A percentile compares a stretch with the other conserved stretches of the same genome.
phyloP scores from a whole-genome alignment of 2,888 invertebrate genomes.

The Bruchidius siliquastri region DNA sequence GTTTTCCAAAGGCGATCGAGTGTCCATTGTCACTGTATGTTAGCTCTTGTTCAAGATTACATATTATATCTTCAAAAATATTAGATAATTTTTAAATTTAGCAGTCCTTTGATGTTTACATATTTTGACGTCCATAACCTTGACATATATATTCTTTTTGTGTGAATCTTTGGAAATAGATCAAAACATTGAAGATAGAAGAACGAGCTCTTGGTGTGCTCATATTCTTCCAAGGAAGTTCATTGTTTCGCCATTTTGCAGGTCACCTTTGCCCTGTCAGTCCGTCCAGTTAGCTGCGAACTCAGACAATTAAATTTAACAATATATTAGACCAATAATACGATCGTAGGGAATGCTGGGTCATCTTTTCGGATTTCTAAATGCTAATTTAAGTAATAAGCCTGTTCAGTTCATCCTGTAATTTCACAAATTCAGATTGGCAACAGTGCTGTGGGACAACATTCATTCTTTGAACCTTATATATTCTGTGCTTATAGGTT shows the following conservation, averaged over 20 bases:
- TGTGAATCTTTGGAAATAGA: neutral
- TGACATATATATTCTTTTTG: neutral
- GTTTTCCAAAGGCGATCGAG: constrained; percentile 60
- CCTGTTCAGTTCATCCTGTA: no score
- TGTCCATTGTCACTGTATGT: constrained; percentile 35
- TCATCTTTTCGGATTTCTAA: no score
- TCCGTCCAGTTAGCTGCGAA: no score
- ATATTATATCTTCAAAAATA: neutral
- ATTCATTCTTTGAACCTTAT: no score
- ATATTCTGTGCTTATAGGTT: neutral
- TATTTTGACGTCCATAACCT: neutral
- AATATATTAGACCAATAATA: no score
- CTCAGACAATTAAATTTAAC: no score
- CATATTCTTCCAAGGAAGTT: neutral
- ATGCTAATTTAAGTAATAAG: no score
- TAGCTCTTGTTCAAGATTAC: neutral
- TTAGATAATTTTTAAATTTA: neutral
- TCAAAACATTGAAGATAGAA: neutral
- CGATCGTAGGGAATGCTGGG: no score
- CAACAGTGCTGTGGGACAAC: no score
- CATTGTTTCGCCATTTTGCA: neutral
- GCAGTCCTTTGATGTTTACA: neutral
- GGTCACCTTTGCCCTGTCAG: neutral
- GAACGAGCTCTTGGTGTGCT: neutral
- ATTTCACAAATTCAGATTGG: no score